Base-by-base conservation (phyloP, 1,140 invertebrate species). In the Drosophila burlai region DNA sequence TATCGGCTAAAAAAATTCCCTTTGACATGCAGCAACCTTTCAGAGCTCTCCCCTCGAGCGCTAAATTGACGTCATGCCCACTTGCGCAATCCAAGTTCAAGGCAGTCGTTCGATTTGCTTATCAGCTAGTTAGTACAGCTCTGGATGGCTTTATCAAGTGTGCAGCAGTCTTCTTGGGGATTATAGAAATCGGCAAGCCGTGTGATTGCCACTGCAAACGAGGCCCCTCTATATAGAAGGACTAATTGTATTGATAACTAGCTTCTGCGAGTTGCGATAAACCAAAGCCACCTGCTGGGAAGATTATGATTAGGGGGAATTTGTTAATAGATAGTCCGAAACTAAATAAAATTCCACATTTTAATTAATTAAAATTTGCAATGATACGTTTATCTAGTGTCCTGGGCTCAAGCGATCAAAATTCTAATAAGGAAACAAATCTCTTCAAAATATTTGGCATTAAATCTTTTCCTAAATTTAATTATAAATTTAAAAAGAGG, bases 61-160 rank as follows among this genome's bases (percentile, higher is more conserved):
- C 9, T 40, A 45, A 29, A 42, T 49, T 73, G 68, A 73, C 68
- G 68, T 74, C 71, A 74, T 52, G 29, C n/a, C 31, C 15, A 13
- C 24, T 60, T 73, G 46, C 71, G 54, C 46, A 74, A 31, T 43
- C 24, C 67, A 74, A 74, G 71, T 73, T 74, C 71, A 74, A 73
- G 71, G 71, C 40, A 45, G 7, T 18, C 38, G 31, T 24, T 60
- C 34, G 38, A 61, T 60, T 50, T 45, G 71, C 67, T 74, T 73
- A 74, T 74, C 71, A 74, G 54, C n/a, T 24, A 38, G 13, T 24
- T 57, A 40, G 15, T 40, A 45, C 31, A 24, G 42, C 40, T 21
- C 18, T 36, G 15, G n/a, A 55, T 55, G 45, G n/a, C 54, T 42
- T 43, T 73, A 72, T 72, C 67, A 73, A 50, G 52, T 18, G 50